A percentile compares a stretch with the other conserved stretches of the same genome.
These are phyloP conservation scores for Haemorhous mexicanus DNA, from an alignment of 2,113 vertebrate genomes.

Conservation along the genomic window DNA sequence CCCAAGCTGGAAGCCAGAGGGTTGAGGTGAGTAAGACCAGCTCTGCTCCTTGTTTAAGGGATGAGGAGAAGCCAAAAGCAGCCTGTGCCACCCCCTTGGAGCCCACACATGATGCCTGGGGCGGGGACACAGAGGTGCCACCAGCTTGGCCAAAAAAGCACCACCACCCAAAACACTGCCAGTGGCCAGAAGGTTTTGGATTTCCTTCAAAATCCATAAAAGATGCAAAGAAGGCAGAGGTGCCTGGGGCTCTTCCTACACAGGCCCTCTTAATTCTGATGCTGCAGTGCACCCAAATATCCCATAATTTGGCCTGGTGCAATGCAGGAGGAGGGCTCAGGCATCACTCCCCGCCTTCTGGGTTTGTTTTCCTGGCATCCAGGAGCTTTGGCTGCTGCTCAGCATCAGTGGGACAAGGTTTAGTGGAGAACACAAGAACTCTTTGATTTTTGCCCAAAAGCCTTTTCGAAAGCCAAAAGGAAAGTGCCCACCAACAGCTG, in stretches of 20 bases:
- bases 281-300: not conserved
- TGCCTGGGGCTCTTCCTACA: not conserved
- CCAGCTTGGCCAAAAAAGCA: not conserved
- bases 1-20: not conserved
- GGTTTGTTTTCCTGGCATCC: not conserved
- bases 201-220: not conserved
- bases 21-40: accelerated
- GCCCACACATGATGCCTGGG: not conserved
- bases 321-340: not conserved
- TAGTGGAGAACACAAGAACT: not conserved
- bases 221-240: not conserved
- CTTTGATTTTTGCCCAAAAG: not conserved
- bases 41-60: not conserved
- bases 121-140: not conserved
- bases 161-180: not conserved
- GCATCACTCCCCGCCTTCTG: not conserved
- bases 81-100: not conserved
- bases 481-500: not conserved
- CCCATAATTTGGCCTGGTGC: not conserved
- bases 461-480: not conserved
- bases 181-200: not conserved
- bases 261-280: not conserved
- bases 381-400: not conserved
- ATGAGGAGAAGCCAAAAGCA: not conserved
- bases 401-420: not conserved